Conservation (phyloP, 1,140 invertebrate species). For the Asbolus verrucosus region DNA sequence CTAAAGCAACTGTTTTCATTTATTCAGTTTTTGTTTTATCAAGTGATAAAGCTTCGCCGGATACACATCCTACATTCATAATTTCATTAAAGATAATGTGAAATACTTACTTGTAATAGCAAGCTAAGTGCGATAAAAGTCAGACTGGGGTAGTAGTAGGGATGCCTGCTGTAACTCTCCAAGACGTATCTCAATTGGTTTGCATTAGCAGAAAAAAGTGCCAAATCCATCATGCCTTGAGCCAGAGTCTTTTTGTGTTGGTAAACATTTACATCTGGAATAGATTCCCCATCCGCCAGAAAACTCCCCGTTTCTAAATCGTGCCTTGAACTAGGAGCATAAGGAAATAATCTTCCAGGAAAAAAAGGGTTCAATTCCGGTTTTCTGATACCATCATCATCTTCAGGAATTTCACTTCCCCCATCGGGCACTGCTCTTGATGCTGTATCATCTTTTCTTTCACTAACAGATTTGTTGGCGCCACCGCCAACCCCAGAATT, state of each 20-base stretch:
- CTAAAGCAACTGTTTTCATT: too few species aligned
- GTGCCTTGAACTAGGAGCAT: conserved; percentile 48
- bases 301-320: conserved; percentile 52
- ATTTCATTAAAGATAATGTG: not conserved
- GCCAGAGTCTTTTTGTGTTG: conserved; percentile 93
- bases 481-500: conserved; percentile 12
- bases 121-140: conserved; percentile 83
- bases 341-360: conserved; percentile 47
- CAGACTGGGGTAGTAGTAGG: conserved; percentile 82
- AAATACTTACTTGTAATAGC: conserved; percentile 79
- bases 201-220: conserved; percentile 75
- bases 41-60: too few species aligned
- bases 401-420: conserved; percentile 57
- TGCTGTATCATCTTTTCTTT: too few species aligned
- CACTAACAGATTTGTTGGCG: too few species aligned
- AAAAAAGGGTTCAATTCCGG: conserved; percentile 57
- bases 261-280: conserved; percentile 86
- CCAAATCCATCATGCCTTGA: conserved; percentile 83
- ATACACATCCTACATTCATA: not conserved
- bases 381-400: conserved; percentile 56
- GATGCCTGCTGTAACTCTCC: conserved; percentile 75
- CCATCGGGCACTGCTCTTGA: conserved; percentile 8
- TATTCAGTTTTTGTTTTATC: too few species aligned
- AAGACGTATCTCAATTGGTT: conserved; percentile 83
- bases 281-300: conserved; percentile 59